Base-by-base conservation (phyloP, 2,797 vertebrate genomes). In the Yasuhikotakia modesta region DNA sequence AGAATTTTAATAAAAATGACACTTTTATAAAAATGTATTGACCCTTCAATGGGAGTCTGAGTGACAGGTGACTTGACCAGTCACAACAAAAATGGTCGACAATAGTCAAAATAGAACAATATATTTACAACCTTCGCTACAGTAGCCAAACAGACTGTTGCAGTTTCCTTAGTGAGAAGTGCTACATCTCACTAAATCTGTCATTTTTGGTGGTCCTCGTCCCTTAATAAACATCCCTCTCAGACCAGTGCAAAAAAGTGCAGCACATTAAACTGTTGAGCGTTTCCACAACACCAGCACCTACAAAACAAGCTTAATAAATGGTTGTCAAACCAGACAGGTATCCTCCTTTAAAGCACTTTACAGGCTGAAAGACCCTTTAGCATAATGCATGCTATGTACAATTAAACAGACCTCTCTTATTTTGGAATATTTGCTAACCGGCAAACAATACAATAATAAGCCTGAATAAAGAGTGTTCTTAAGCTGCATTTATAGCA, bases 311-410 rank as follows among this genome's bases (percentile, higher is more conserved):
- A 30, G n/a, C 27, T 52, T 5, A 12, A 72, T 21, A 65, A 50
- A 76, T 67, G 19, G 17, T 67, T 30, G 53, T 19, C 43, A 66
- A 72, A 77, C 60, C 73, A 71, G 73, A 70, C 27, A 11, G 61
- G 61, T 76, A 39, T n/a, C 63, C 22, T 70, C 24, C 70, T 63
- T 17, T 11, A 35, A 43, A 35, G 53, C 19, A 52, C n/a, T 17
- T 50, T 19, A 39, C 55, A 35, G 8, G 27, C 16, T 30, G n/a
- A 52, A 21, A 14, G 8, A 69, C n/a, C 50, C 19, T 17, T 68
- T 32, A 46, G 13, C 17, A 16, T 63, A 61, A 39, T 7, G 13
- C 46, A 48, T 14, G 13, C 24, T 45, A 21, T n/a, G 24, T 58
- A 61, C 73, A 66, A 13, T 24, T 27, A 12, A 16, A 67, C 14